These are phyloP conservation scores for Astyanax mexicanus DNA, from an alignment of 2,797 vertebrate genomes.

Conservation along the genomic window DNA sequence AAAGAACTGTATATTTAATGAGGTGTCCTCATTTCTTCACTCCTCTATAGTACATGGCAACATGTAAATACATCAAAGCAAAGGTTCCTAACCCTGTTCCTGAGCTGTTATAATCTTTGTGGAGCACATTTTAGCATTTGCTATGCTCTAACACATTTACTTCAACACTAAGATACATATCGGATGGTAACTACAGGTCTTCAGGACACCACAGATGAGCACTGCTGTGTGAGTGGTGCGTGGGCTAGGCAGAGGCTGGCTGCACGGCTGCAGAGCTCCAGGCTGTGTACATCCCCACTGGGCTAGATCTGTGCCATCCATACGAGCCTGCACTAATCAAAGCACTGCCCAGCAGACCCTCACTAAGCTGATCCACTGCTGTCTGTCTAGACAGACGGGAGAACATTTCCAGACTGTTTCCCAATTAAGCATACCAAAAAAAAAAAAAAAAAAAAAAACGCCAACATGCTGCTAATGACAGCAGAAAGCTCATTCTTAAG, in stretches of 20 bases:
- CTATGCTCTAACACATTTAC: not conserved
- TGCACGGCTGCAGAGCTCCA: not conserved
- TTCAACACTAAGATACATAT: not conserved
- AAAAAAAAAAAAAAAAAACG: not conserved
- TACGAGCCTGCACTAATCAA: not conserved
- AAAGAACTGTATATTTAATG: no score
- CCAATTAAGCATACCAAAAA: not conserved
- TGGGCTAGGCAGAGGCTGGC: not conserved
- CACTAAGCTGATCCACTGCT: not conserved
- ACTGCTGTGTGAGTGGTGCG: not conserved
- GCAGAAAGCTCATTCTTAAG: not conserved
- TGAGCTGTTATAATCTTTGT: no score
- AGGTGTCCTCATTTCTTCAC: no score
- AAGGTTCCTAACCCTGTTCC: not conserved
- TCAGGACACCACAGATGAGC: not conserved
- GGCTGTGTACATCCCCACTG: not conserved
- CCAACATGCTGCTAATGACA: not conserved
- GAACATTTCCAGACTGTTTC: not conserved
- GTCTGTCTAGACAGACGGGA: constrained; percentile 13
- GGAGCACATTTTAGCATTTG: not conserved
- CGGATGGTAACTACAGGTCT: not conserved
- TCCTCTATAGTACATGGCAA: no score
- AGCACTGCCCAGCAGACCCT: not conserved
- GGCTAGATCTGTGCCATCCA: not conserved
- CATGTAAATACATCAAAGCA: not conserved